Evolutionary conservation across 2,797 vertebrate genomes (phyloP).

Genomic region (Enteromius argenteus): DNA sequence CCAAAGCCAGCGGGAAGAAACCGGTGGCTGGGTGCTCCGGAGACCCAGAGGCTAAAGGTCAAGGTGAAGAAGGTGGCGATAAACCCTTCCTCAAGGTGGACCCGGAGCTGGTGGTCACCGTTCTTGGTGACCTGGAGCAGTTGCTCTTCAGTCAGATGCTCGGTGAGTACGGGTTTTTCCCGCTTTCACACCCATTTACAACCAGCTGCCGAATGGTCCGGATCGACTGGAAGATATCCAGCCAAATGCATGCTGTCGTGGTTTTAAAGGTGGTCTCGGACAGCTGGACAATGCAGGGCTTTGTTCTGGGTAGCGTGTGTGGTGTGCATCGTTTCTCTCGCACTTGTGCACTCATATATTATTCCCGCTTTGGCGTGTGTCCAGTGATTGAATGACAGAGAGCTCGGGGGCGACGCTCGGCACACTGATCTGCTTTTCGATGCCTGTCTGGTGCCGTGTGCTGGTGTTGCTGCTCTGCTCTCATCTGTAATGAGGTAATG

Average conservation of each 20-base stretch:
- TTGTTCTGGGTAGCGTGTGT: slow-evolving; percentile 47
- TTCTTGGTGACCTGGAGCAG: slow-evolving; percentile 97
- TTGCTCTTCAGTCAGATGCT: slow-evolving; percentile 99
- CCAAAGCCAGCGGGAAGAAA: slow-evolving; percentile 81
- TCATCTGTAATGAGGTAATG: slow-evolving; percentile 47
- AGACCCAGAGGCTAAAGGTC: slow-evolving; percentile 80
- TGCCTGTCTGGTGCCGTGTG: slow-evolving; percentile 46
- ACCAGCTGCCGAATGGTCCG: slow-evolving; percentile 61
- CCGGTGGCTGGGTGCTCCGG: slow-evolving; percentile 69
- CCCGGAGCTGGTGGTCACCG: slow-evolving; percentile 97
- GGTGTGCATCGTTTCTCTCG: not conserved
- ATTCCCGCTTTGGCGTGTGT: slow-evolving; percentile 38
- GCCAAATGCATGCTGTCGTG: not conserved
- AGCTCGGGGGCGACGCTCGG: slow-evolving; percentile 54
- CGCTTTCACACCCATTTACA: slow-evolving; percentile 58
- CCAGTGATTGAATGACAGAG: slow-evolving; percentile 60
- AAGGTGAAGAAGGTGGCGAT: slow-evolving; percentile 85
- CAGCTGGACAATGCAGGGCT: slow-evolving; percentile 37
- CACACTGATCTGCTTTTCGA: slow-evolving; percentile 63
- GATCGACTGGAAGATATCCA: not conserved
- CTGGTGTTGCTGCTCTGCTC: slow-evolving; percentile 46
- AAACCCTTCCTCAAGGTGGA: slow-evolving; percentile 97
- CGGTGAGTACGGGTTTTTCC: slow-evolving; percentile 84
- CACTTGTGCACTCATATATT: slow-evolving; percentile 32
- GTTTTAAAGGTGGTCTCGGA: not conserved